Evolutionary conservation across 2,113 vertebrate species (phyloP).

Genomic region (Cavia porcellus): DNA sequence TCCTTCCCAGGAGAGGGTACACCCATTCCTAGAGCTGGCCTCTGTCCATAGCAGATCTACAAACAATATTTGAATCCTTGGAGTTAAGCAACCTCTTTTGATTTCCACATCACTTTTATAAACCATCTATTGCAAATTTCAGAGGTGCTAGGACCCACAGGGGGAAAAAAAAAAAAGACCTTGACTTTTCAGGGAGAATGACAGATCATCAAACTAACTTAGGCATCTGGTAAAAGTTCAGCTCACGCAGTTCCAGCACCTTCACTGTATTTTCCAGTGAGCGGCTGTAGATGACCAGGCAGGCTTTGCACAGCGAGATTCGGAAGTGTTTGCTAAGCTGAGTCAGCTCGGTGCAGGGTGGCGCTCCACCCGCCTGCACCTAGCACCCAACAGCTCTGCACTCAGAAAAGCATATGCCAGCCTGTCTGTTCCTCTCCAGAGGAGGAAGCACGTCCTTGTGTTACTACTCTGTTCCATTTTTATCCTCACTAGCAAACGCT

Average conservation of each 20-base stretch:
- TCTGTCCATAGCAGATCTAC: conserved; percentile 26
- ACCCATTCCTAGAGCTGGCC: neutral
- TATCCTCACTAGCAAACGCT: conserved; percentile 59
- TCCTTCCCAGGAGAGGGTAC: neutral
- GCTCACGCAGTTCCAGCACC: neutral
- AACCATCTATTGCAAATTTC: conserved; percentile 87
- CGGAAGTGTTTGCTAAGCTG: conserved; percentile 59
- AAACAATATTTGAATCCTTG: conserved; percentile 41
- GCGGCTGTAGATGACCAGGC: neutral
- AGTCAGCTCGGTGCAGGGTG: conserved; percentile 1
- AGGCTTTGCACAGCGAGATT: conserved; percentile 34
- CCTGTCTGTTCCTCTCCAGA: conserved; percentile 58
- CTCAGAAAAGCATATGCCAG: conserved; percentile 67
- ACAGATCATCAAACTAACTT: neutral
- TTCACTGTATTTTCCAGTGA: neutral
- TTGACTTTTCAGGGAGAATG: neutral
- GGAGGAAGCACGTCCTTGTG: conserved; percentile 68
- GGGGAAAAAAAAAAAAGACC: neutral
- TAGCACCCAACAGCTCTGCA: conserved; percentile 30
- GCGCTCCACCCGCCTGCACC: conserved; percentile 46
- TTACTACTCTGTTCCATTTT: conserved; percentile 63
- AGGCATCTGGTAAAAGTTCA: neutral
- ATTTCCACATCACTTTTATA: conserved; percentile 23
- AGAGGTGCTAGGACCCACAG: neutral
- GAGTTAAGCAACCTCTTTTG: neutral